Conservation (phyloP, 2,113 vertebrate species). For the Alligator mississippiensis region DNA sequence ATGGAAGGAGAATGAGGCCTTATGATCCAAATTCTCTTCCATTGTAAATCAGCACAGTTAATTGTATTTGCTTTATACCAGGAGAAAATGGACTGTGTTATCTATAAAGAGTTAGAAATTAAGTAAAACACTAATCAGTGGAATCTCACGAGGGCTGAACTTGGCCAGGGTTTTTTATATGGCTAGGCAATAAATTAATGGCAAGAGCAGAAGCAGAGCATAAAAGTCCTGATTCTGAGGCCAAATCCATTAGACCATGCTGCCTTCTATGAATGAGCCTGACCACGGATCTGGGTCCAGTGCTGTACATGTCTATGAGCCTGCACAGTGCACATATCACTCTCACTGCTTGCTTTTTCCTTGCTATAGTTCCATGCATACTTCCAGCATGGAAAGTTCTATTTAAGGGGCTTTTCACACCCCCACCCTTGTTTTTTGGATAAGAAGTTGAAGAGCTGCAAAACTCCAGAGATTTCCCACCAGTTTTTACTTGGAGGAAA, state of each 20-base stretch:
- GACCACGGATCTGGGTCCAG: background rate
- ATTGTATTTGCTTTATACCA: background rate
- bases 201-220: rapidly evolving
- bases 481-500: conserved; percentile 55
- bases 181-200: background rate
- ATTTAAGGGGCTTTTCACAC: conserved; percentile 61
- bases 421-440: background rate
- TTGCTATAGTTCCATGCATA: conserved; percentile 52
- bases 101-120: background rate
- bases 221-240: background rate
- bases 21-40: background rate
- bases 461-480: conserved; percentile 56
- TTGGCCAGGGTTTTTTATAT: background rate
- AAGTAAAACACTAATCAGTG: background rate
- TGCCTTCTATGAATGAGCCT: background rate
- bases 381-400: conserved; percentile 73
- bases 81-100: background rate
- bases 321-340: conserved; percentile 19
- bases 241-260: background rate
- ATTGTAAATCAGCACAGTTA: background rate
- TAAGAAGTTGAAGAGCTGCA: conserved; percentile 39
- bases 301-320: rapidly evolving
- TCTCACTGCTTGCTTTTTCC: background rate
- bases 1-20: background rate
- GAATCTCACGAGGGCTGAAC: background rate